Evolutionary conservation across 2,113 vertebrate genomes (phyloP).

Genomic region (Pseudois nayaur): DNA sequence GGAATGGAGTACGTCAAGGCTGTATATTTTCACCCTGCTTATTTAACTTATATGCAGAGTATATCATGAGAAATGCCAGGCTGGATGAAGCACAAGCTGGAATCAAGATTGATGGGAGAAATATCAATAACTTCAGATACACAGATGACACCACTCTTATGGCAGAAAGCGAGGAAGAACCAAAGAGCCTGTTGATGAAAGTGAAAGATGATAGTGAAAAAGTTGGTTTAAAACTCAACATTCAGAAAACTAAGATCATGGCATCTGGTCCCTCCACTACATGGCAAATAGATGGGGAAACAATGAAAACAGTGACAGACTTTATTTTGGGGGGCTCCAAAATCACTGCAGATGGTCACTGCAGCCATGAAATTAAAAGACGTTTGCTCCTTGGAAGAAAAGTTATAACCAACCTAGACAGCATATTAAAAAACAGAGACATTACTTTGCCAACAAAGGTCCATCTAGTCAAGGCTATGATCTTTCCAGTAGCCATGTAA

Average conservation of each 20-base stretch:
- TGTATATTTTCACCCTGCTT: background rate
- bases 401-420: background rate
- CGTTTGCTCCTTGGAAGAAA: background rate
- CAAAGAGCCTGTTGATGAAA: background rate
- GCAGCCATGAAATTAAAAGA: background rate
- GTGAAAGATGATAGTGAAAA: background rate
- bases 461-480: background rate
- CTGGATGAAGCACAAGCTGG: background rate
- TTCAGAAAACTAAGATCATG: background rate
- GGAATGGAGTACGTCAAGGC: background rate
- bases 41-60: background rate
- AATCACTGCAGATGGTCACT: background rate
- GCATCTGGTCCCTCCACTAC: background rate
- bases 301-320: background rate
- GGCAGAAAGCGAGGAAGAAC: background rate
- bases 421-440: background rate
- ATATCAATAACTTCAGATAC: background rate
- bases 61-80: background rate
- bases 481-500: background rate
- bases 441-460: background rate
- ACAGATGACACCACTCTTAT: background rate
- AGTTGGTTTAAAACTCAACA: background rate
- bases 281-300: background rate
- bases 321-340: background rate
- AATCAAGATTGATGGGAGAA: background rate